Percentiles rank a stretch among this genome's conserved stretches.
These are phyloP conservation scores for Phaethornis superciliosus DNA, from an alignment of 2,113 vertebrate genomes.

Conservation along the genomic window DNA sequence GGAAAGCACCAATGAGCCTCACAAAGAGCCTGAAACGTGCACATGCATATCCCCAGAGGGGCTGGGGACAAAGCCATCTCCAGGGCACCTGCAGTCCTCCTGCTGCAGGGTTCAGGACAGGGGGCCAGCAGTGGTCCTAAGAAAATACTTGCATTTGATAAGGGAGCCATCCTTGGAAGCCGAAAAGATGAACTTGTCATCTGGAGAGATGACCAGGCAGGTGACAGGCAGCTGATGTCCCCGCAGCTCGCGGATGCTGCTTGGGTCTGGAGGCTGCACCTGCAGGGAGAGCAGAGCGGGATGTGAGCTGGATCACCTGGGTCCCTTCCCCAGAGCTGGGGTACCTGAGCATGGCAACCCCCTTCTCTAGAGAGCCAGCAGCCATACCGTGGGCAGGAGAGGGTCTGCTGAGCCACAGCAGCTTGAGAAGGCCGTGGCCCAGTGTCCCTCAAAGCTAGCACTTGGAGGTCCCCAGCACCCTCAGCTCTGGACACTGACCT, in stretches of 20 bases:
- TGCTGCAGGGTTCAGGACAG: background rate
- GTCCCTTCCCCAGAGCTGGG: background rate
- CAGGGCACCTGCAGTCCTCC: fast-evolving
- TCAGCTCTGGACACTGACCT: slow-evolving; percentile 77
- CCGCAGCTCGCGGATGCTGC: slow-evolving; percentile 83
- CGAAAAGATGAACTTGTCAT: slow-evolving; percentile 89
- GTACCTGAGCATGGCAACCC: fast-evolving
- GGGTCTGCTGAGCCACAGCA: no score
- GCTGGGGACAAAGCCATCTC: background rate
- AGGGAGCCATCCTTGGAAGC: slow-evolving; percentile 93
- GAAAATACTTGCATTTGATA: slow-evolving; percentile 90
- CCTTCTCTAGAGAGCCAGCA: background rate
- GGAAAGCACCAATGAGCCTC: fast-evolving
- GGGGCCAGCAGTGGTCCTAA: fast-evolving
- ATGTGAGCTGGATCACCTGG: background rate
- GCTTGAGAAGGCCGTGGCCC: fast-evolving
- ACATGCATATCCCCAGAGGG: fast-evolving
- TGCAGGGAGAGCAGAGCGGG: slow-evolving; percentile 25
- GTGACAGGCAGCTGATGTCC: slow-evolving; percentile 94
- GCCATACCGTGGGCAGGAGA: fast-evolving
- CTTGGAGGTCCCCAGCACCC: fast-evolving
- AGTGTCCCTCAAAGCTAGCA: fast-evolving
- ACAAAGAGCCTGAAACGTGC: background rate
- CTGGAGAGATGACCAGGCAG: slow-evolving; percentile 88
- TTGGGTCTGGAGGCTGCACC: slow-evolving; percentile 82